Evolutionary conservation across 2,888 invertebrate species (phyloP).

Genomic region (Dynastes grantii): DNA sequence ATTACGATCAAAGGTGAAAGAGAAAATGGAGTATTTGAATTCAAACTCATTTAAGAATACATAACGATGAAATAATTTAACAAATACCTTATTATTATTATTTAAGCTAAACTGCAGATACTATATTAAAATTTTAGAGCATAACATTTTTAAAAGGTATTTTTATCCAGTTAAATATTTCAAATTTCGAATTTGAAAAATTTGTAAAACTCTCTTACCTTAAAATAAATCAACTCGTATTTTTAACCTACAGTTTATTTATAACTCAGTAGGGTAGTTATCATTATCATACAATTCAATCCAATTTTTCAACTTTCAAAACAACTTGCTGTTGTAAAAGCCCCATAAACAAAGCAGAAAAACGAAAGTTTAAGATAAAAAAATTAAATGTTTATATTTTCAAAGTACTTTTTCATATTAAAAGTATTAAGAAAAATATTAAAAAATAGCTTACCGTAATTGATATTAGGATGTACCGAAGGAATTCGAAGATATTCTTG

Average conservation of each 20-base stretch:
- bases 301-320: background rate
- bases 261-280: background rate
- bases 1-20: too few relatives aligned
- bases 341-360: background rate
- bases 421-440: constrained; percentile 2
- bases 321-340: background rate
- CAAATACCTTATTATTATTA: too few relatives aligned
- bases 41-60: too few relatives aligned
- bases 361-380: background rate
- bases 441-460: constrained; percentile 82
- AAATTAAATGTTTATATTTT: background rate
- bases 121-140: too few relatives aligned
- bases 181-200: background rate
- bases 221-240: background rate
- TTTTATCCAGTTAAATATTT: too few relatives aligned
- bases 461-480: constrained; percentile 89
- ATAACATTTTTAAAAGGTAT: too few relatives aligned
- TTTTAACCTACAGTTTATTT: background rate
- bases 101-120: too few relatives aligned
- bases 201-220: background rate
- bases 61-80: too few relatives aligned
- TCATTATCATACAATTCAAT: background rate
- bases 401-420: background rate
- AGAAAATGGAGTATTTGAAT: too few relatives aligned
- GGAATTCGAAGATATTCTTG: constrained; percentile 89